Evolutionary conservation across 1,140 invertebrate genomes (phyloP), one percentile per base, ranked within the genome.

Genomic region (Helicoverpa armigera): DNA sequence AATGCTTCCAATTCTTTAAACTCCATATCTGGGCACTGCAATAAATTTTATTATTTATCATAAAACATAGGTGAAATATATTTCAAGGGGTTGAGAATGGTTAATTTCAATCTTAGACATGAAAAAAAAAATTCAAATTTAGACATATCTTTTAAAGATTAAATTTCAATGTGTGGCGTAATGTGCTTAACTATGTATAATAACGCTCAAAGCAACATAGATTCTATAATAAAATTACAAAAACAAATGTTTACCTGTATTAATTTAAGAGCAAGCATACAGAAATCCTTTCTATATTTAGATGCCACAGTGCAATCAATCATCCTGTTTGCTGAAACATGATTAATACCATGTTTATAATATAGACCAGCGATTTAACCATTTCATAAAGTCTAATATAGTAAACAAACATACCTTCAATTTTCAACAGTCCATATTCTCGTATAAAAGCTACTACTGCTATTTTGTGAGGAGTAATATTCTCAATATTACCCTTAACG

Each of bases 391-490:
- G 14, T 13, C 14, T 60, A 35, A 54, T 35, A 7, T 3, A 58
- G 51, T 29, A 51, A 9, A 29, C 14, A 56, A 31, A 67, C 50
- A 69, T 50, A 94, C 92, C 92, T 91, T 94, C 91, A 18, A 93
- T 90, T 88, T 93, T 94, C 67, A 94, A 80, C 72, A 94, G 82
- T 65, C 93, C 92, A 90, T 95, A 95, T 84, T 95, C 95, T 76
- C 93, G 82, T 56, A 95, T 95, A 87, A 95, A 95, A 73, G 94
- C 94, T 23, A 95, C 93, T 43, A 95, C 94, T 7, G 95, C 95
- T 77, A 95, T 94, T 90, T 95, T 95, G 79, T 95, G 95, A 14
- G 94, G 94, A 43, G 95, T 95, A 60, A 95, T 93, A 88, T 95
- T 95, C 85, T 95, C 94, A 83, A 95, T 89, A 86, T 90, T 92